Evolutionary conservation across 1,140 invertebrate genomes (phyloP).

Genomic region (Drosophila mauritiana): DNA sequence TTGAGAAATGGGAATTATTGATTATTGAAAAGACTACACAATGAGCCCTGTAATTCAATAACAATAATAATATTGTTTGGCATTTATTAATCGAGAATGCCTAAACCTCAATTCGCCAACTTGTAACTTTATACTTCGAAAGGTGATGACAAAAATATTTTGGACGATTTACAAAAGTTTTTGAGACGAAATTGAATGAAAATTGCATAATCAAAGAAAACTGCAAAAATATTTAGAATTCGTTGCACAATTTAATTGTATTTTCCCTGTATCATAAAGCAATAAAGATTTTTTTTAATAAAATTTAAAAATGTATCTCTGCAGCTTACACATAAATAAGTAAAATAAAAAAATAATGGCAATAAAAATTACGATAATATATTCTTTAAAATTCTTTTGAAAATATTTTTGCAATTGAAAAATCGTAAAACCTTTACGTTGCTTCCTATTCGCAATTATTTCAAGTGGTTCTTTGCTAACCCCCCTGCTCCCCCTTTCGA

Average conservation of each 20-base stretch:
- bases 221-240: neutral
- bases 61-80: conserved; percentile 33
- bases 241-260: too few relatives aligned
- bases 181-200: conserved; percentile 2
- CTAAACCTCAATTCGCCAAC: conserved; percentile 20
- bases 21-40: conserved; percentile 12
- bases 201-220: neutral
- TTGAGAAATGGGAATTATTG: conserved; percentile 16
- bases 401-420: conserved; percentile 5
- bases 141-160: neutral
- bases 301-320: too few relatives aligned
- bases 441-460: conserved; percentile 15
- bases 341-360: neutral
- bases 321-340: too few relatives aligned
- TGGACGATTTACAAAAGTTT: neutral
- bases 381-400: too few relatives aligned
- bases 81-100: conserved; percentile 6
- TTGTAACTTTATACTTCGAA: conserved; percentile 22
- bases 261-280: too few relatives aligned
- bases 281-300: too few relatives aligned
- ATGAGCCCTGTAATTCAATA: conserved; percentile 33
- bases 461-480: conserved; percentile 23
- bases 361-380: neutral
- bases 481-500: conserved; percentile 7
- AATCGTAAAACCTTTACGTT: conserved; percentile 3